phyloP scores from a whole-genome alignment of 35 echinoderm and acorn worm genomes.

The Ophioderma brevispina region DNA sequence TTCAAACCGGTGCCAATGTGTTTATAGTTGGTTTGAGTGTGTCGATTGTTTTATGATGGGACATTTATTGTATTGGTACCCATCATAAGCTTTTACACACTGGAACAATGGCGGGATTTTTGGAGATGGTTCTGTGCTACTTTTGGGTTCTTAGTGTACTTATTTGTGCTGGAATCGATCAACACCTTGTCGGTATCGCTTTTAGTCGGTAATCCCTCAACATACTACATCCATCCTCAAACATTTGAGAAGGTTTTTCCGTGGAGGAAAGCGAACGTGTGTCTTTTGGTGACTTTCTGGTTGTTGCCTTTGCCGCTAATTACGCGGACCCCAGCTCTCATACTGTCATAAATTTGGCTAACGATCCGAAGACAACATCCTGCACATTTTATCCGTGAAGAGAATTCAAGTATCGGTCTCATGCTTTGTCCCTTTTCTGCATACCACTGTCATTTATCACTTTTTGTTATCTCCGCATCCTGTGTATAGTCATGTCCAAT shows the following conservation, averaged over 20 bases:
- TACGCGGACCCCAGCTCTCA: neutral
- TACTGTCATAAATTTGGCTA: neutral
- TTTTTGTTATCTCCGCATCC: neutral
- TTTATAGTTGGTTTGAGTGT: constrained; percentile 1
- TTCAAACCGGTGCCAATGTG: neutral
- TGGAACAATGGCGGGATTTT: neutral
- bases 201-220: neutral
- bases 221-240: neutral
- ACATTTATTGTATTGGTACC: neutral
- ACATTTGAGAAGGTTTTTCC: neutral
- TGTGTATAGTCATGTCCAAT: neutral
- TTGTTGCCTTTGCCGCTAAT: neutral
- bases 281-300: neutral
- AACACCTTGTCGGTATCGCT: neutral
- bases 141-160: neutral
- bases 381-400: neutral
- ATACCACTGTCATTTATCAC: neutral
- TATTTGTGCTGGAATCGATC: neutral
- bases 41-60: neutral
- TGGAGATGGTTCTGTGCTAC: neutral
- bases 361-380: neutral
- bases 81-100: neutral
- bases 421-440: no score
- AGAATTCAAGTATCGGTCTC: neutral
- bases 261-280: neutral